Percentiles rank a stretch among this genome's conserved stretches.
Conservation (phyloP, 2,797 vertebrate genomes). For the Synaphobranchus kaupii region DNA sequence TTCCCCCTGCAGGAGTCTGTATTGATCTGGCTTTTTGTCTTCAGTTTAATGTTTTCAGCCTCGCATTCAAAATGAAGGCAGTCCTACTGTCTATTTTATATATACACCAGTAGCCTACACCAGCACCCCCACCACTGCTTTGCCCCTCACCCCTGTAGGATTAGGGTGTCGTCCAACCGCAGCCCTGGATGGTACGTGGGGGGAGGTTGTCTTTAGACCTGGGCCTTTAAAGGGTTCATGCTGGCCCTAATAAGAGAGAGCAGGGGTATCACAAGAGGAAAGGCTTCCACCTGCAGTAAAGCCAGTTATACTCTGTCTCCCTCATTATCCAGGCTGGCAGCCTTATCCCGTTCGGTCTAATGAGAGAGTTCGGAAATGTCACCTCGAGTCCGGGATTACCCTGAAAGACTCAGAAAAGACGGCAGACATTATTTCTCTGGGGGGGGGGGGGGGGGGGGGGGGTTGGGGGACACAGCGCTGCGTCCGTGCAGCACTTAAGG, state of each 20-base stretch:
- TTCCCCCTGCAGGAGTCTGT: constrained; percentile 2
- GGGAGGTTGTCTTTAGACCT: not conserved
- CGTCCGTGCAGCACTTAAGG: not conserved
- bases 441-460: not conserved
- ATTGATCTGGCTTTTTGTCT: not conserved
- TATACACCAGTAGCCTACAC: not conserved
- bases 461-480: no score
- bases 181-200: not conserved
- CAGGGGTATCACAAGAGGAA: not conserved
- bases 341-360: constrained; percentile 8
- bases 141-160: not conserved
- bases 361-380: constrained; percentile 20
- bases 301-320: not conserved
- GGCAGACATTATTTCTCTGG: not conserved
- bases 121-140: not conserved
- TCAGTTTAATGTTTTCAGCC: constrained; percentile 11
- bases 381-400: constrained; percentile 18
- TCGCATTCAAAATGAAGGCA: not conserved
- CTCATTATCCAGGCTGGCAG: not conserved
- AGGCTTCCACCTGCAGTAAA: constrained; percentile 11
- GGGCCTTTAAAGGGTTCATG: constrained; percentile 11
- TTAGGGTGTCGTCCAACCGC: not conserved
- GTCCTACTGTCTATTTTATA: not conserved
- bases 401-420: not conserved
- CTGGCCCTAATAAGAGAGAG: not conserved